Conservation (phyloP, 2,113 vertebrate species). For the Neopipo cinnamomea region DNA sequence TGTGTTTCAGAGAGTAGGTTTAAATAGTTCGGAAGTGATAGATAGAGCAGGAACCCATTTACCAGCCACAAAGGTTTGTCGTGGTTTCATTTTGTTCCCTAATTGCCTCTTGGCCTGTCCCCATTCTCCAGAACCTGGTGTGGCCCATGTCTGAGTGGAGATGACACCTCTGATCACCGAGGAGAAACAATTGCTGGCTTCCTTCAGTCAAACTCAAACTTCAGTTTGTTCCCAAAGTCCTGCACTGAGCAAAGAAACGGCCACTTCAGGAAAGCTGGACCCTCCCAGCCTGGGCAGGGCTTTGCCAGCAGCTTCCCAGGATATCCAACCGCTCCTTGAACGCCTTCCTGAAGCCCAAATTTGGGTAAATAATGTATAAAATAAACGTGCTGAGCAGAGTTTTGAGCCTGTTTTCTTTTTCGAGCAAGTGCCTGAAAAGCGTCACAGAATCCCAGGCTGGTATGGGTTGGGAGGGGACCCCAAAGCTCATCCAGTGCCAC, state of each 20-base stretch:
- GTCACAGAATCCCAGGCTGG: neutral
- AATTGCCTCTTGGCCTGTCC: neutral
- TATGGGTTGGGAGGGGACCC: neutral
- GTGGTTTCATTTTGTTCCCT: neutral
- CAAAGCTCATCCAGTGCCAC: fast-evolving
- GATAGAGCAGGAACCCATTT: neutral
- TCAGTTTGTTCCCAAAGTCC: neutral
- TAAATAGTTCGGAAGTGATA: neutral
- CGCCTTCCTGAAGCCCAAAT: neutral
- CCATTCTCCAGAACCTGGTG: fast-evolving
- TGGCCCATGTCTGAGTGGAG: fast-evolving
- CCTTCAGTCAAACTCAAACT: neutral
- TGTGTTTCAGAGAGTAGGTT: neutral
- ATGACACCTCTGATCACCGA: neutral
- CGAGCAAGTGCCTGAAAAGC: neutral
- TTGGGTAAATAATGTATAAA: neutral
- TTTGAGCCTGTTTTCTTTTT: neutral
- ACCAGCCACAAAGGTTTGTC: neutral
- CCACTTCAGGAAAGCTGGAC: neutral
- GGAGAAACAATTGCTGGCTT: neutral
- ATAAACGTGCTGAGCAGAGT: neutral
- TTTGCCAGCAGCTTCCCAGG: neutral
- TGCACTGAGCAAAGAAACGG: neutral
- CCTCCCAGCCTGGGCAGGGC: neutral
- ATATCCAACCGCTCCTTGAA: neutral